Evolutionary conservation across 1,140 invertebrate species (phyloP).

Genomic region (Matsumurasca onukii): DNA sequence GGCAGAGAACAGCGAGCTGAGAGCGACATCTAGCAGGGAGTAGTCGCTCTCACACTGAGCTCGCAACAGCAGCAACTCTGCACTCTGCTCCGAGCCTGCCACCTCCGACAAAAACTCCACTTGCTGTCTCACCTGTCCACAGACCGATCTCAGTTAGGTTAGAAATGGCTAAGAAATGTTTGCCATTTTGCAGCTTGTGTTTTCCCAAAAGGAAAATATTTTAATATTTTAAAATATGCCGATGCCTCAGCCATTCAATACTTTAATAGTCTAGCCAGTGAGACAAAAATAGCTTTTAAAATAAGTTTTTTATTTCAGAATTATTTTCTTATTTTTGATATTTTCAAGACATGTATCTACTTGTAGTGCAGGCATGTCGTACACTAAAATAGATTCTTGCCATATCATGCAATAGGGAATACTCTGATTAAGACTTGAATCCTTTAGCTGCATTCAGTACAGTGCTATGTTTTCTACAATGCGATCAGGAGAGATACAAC

Average conservation of each 20-base stretch:
- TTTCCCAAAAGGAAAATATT: constrained; percentile 1
- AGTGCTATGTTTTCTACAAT: too few species aligned
- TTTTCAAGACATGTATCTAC: too few species aligned
- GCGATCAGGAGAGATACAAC: neutral
- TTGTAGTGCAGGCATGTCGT: too few species aligned
- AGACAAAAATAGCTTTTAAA: neutral
- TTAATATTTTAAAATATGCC: neutral
- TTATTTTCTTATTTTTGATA: too few species aligned
- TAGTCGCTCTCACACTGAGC: constrained; percentile 62
- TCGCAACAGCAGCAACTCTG: constrained; percentile 67
- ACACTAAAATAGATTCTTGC: too few species aligned
- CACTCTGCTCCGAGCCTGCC: constrained; percentile 57
- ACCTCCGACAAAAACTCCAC: constrained; percentile 85
- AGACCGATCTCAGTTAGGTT: too few species aligned
- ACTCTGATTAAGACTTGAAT: too few species aligned
- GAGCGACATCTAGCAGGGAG: constrained; percentile 68
- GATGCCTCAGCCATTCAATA: constrained; percentile 39
- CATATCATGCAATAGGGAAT: too few species aligned
- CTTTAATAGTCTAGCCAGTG: neutral
- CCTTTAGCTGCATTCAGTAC: too few species aligned
- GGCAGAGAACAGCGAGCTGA: constrained; percentile 64
- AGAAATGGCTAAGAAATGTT: too few species aligned
- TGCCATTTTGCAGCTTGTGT: neutral
- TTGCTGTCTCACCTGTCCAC: constrained; percentile 77
- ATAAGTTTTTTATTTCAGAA: neutral